phyloP scores from a whole-genome alignment of 2,797 vertebrate genomes.

The Syngnathus rostellatus region DNA sequence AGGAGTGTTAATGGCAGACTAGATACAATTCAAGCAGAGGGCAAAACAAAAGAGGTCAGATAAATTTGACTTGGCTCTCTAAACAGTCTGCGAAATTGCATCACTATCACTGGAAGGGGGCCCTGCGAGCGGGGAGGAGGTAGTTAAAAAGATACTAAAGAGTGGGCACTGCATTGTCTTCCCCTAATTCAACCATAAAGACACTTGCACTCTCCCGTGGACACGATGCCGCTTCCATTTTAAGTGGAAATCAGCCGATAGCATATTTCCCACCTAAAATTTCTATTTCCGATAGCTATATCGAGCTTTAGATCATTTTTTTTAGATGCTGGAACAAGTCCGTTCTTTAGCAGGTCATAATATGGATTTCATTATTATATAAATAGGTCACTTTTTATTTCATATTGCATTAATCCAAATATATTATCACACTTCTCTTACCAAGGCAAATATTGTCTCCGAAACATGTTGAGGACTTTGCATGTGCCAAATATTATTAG shows the following conservation, averaged over 20 bases:
- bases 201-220: slow-evolving; percentile 30
- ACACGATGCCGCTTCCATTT: neutral
- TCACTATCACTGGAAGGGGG: slow-evolving; percentile 54
- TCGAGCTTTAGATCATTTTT: too few relatives aligned
- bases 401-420: neutral
- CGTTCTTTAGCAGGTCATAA: too few relatives aligned
- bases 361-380: too few relatives aligned
- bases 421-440: too few relatives aligned
- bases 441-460: neutral
- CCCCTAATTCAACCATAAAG: slow-evolving; percentile 45
- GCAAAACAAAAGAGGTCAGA: slow-evolving; percentile 55
- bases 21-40: slow-evolving; percentile 58
- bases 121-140: slow-evolving; percentile 49
- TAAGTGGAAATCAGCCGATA: too few relatives aligned
- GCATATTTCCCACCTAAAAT: neutral
- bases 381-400: neutral
- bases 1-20: slow-evolving; percentile 62
- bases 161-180: slow-evolving; percentile 46
- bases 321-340: too few relatives aligned
- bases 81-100: slow-evolving; percentile 67
- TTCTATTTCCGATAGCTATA: too few relatives aligned
- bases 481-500: too few relatives aligned
- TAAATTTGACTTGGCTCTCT: slow-evolving; percentile 52
- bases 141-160: slow-evolving; percentile 66
- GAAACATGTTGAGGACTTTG: too few relatives aligned